Conservation (phyloP, 2,888 invertebrate genomes). For the Xestia ashworthii region DNA sequence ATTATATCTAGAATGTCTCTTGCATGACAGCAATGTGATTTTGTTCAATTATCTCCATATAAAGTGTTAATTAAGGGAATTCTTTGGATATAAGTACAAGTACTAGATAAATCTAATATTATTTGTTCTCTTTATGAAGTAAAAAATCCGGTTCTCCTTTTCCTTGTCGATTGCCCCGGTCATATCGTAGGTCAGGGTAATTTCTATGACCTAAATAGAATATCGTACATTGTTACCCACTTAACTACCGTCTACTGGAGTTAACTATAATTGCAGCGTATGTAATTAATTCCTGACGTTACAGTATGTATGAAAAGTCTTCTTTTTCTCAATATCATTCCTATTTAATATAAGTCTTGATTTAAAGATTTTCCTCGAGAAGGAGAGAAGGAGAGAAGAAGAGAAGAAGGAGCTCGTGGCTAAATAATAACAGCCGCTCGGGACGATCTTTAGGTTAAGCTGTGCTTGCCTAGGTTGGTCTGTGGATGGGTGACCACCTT, state of each 20-base stretch:
- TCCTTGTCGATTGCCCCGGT: slow-evolving; percentile 8
- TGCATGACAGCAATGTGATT: slow-evolving; percentile 26
- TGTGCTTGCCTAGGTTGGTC: too few species aligned
- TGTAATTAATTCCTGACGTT: neutral
- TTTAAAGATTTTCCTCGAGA: neutral
- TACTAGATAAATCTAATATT: slow-evolving; percentile 13
- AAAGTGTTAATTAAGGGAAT: slow-evolving; percentile 57
- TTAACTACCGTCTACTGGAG: too few species aligned
- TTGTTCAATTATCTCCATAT: slow-evolving; percentile 42
- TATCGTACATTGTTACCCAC: neutral
- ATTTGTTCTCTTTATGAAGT: slow-evolving; percentile 14
- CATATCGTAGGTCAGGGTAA: slow-evolving; percentile 46
- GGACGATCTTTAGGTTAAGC: too few species aligned
- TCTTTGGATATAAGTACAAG: slow-evolving; percentile 35
- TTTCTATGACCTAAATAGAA: slow-evolving; percentile 27
- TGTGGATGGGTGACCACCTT: too few species aligned
- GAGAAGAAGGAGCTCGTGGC: too few species aligned
- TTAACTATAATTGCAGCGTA: neutral
- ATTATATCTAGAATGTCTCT: slow-evolving; percentile 34
- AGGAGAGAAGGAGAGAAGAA: too few species aligned
- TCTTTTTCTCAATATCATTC: neutral
- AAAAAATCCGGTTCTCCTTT: slow-evolving; percentile 37
- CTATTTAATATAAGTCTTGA: too few species aligned
- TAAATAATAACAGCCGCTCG: too few species aligned
- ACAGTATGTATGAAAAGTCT: neutral